Base-by-base conservation (phyloP, 2,113 vertebrate species). In the Odontophorus gujanensis region DNA sequence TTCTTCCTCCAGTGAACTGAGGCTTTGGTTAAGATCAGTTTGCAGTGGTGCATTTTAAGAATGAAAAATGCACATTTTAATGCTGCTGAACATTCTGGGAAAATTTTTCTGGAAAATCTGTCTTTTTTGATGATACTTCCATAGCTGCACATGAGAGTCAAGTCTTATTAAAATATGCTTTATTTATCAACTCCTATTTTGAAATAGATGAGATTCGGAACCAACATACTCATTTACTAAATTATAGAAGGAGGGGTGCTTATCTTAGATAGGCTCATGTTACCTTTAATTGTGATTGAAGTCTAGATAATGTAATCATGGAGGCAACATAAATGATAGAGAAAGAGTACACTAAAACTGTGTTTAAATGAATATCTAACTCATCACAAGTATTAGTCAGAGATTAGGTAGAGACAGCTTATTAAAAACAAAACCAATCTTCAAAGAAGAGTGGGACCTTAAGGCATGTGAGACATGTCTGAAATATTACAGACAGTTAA, bases 1-100 rank as follows among this genome's bases (percentile, higher is more conserved):
- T 94, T 97, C 87, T 93, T 95, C 81, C 76, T 72, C 88, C 75
- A 82, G 19, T 65, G 77, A 95, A 86, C 82, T 75, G 92, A 88
- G 63, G 36, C 94, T 94, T 96, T 93, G 59, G 75, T 87, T 87
- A 79, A 92, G 78, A 81, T 84, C 17, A 7, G n/a, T 80, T 93
- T 88, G 40, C 93, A 90, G 67, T 68, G 18, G 65, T 87, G 75
- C 78, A 78, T 92, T 96, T 93, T 40, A 61, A 72, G 38, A 85
- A 92, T 51, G 40, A 65, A 58, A 26, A 7, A 7, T 67, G 9
- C 18, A 69, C 5, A 50, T 87, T 83, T 90, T 84, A 75, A 43
- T 92, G 43, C 48, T 77, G 48, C 58, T 69, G 19, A 72, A 62
- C 3, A 78, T 11, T 24, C 32, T 91, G 61, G 30, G 65, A 83